Evolutionary conservation across 2,888 invertebrate genomes (phyloP), one percentile per base, ranked within the genome.

Genomic region (Rhingia campestris): DNA sequence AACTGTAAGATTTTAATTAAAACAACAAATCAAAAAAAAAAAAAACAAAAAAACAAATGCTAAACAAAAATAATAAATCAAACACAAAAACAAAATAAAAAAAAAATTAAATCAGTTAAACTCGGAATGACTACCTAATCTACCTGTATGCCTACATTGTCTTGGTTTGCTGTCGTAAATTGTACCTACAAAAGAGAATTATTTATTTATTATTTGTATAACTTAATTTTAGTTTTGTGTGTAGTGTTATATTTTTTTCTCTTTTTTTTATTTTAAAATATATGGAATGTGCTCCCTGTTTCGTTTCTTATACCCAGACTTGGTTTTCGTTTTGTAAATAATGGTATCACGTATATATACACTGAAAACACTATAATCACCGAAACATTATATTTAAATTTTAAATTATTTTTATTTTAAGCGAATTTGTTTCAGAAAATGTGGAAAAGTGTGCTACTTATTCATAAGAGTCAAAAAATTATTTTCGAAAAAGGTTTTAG

Each of bases 1-100:
- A 92, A 94, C 95, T 94, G 96, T 96, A 96, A 95, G 95, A 87
- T 88, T 87, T 87, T 88, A 87, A 87, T 32, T 49, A 49, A 30
- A 49, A 10, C 41, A 49, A 49, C 22, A 22, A 22, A 72, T 45
- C 39, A 82, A 84, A 81, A 56, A 43, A 30, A 77, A 80, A 53
- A 66, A 59, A 35, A 80, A n/a, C n/a, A n/a, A n/a, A 81, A 75
- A 56, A n/a, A n/a, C n/a, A n/a, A 81, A 61, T 72, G 58, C 54
- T 69, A 77, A 22, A 75, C 70, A 51, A 32, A 58, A 76, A 75
- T 49, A 70, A 61, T 54, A 81, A 75, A 58, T 59, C 69, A 73
- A 86, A 72, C 39, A 67, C 59, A 86, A 81, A 76, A 75, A 82
- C 51, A 70, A 79, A 80, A 85, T 70, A 86, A 81, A 81, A 87